phyloP scores from a whole-genome alignment of 2,113 vertebrate genomes.

The Seriola rivoliana region DNA sequence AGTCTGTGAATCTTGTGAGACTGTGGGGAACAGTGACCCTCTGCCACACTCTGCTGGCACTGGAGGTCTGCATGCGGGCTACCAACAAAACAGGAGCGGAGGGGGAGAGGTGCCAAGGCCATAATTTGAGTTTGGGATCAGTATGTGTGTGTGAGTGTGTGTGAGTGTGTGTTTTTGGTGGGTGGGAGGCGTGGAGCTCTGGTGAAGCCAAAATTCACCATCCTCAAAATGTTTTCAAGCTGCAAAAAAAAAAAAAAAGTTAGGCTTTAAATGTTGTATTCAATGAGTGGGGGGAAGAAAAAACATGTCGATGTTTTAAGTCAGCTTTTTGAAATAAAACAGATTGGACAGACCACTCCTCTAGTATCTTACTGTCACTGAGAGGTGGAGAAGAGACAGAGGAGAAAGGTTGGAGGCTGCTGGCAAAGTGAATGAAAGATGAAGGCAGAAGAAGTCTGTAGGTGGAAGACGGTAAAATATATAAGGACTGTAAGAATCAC shows the following conservation, averaged over 20 bases:
- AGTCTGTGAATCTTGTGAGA: slow-evolving; percentile 62
- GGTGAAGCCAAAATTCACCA: slow-evolving; percentile 41
- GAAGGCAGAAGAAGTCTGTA: slow-evolving; percentile 22
- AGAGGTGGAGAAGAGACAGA: background rate
- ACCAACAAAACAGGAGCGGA: slow-evolving; percentile 75
- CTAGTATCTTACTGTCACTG: background rate
- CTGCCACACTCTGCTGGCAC: slow-evolving; percentile 75
- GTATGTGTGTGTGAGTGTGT: slow-evolving; percentile 50
- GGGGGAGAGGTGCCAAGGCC: slow-evolving; percentile 68
- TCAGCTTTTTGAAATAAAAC: slow-evolving; percentile 2
- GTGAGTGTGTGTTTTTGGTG: slow-evolving; percentile 51
- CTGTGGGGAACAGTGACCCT: slow-evolving; percentile 77
- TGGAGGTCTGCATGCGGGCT: slow-evolving; percentile 69
- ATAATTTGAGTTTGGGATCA: slow-evolving; percentile 64
- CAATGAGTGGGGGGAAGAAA: no score
- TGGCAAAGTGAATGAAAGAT: background rate
- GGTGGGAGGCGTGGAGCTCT: slow-evolving; percentile 46
- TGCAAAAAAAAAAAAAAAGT: slow-evolving; percentile 5
- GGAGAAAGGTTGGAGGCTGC: background rate
- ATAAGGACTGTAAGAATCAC: no score
- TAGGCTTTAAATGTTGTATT: no score
- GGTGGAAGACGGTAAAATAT: background rate
- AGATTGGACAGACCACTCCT: background rate
- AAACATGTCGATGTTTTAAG: no score
- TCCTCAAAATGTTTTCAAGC: slow-evolving; percentile 43